Percentiles rank a stretch among this genome's conserved stretches.
phyloP scores from a whole-genome alignment of 2,113 vertebrate genomes.

The Conger conger region DNA sequence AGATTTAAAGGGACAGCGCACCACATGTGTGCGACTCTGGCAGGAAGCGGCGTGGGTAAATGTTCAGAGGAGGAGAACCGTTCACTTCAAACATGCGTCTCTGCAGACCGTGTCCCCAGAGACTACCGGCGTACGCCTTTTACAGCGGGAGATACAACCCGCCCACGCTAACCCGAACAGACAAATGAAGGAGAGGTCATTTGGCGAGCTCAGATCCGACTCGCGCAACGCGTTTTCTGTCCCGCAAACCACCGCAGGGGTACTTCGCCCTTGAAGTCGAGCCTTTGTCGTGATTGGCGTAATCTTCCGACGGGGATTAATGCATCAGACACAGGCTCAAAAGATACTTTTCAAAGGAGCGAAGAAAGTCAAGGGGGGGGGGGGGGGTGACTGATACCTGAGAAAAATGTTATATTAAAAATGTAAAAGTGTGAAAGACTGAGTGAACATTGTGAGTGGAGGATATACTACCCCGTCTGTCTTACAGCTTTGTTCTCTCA shows the following conservation, averaged over 20 bases:
- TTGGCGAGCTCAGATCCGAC: not conserved
- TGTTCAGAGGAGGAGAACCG: not conserved
- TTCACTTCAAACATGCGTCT: not conserved
- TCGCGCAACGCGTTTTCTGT: not conserved
- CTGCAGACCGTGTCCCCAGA: not conserved
- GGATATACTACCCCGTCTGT: not conserved
- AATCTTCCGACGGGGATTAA: slow-evolving; percentile 2
- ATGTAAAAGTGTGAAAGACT: not conserved
- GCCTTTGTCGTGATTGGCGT: not conserved
- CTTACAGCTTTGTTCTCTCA: not conserved
- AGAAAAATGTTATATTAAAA: not conserved
- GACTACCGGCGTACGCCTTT: not conserved
- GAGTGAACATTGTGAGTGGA: not conserved
- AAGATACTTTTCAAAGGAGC: not conserved
- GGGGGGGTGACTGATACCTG: not conserved
- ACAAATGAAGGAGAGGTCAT: not conserved
- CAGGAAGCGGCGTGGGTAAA: not conserved
- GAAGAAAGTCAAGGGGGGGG: not conserved
- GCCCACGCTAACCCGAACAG: not conserved
- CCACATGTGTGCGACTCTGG: not conserved
- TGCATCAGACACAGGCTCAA: not conserved
- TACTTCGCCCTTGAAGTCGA: not conserved
- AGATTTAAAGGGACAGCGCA: no score
- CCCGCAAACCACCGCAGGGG: not conserved
- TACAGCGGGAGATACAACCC: not conserved